Conservation (phyloP, 1,140 invertebrate genomes). For the Drosophila watanabei region DNA sequence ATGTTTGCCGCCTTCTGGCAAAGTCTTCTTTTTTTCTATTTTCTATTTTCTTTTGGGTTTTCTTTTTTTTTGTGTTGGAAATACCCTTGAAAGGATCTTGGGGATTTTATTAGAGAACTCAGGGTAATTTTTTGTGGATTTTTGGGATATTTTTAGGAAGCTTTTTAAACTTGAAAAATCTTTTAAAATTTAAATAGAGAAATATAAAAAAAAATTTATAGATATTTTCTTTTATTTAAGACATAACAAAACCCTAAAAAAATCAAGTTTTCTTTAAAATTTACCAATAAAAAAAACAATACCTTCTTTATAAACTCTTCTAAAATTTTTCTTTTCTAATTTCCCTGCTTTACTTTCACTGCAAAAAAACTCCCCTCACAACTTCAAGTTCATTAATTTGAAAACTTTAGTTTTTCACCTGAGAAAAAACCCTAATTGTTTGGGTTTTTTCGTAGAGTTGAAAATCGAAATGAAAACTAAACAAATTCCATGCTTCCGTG, state of each 20-base stretch:
- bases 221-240: too few species aligned
- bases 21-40: neutral
- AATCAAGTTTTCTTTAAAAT: neutral
- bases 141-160: too few species aligned
- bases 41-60: neutral
- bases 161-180: too few species aligned
- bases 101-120: neutral
- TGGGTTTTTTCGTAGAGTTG: neutral
- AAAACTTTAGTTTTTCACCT: neutral
- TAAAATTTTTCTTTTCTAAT: neutral
- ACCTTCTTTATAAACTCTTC: neutral
- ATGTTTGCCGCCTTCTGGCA: constrained; percentile 19
- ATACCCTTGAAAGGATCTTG: neutral
- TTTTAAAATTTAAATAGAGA: too few species aligned
- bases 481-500: constrained; percentile 33
- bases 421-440: constrained; percentile 1
- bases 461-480: constrained; percentile 38
- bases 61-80: neutral
- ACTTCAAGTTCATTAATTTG: neutral
- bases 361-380: too few species aligned
- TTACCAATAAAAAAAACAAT: neutral
- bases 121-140: neutral
- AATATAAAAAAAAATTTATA: too few species aligned
- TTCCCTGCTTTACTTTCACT: neutral
- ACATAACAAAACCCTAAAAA: too few species aligned